Base-by-base conservation (phyloP, 2,113 vertebrate genomes). In the Odontophorus gujanensis region DNA sequence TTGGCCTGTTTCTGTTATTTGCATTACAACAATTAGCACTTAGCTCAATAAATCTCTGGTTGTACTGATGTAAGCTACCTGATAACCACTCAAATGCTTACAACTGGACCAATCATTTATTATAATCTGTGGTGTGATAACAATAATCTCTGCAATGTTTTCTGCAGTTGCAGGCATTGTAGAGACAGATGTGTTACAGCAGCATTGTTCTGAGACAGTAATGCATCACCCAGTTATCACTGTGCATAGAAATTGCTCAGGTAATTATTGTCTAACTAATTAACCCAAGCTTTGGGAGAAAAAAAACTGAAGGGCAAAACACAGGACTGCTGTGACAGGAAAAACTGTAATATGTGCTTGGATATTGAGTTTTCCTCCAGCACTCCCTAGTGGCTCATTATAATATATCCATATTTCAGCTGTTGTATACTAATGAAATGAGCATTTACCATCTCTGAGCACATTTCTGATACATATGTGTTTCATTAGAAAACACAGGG, bases 181-280 rank as follows among this genome's bases (percentile, higher is more conserved):
- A 71, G 67, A 47, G 75, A 91, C 78, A 73, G 53, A 94, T 85
- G 71, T 76, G 55, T 85, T 91, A 79, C 53, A 89, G 50, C 32
- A 69, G 50, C 1, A 1, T 55, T 30, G 2, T 69, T 91, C 75
- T 57, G 68, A 89, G 63, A 53, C 40, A 65, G 40, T 45, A 87
- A 92, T 50, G 45, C 11, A 74, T 91, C 50, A 71, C 6, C 42
- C 55, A 55, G 89, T 92, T 91, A 89, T 58, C 53, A 43, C 32
- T 82, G 30, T 80, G 74, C 74, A 87, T 78, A n/a, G 75, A 95
- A 95, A 95, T 95, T 58, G 79, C 61, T 77, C 87, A 59, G 65
- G 63, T 89, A 85, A 95, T 94, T 95, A 87, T 51, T 74, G 78
- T 34, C 63, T 87, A 82, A 12, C 19, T 95, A 95, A 91, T 94